These are phyloP conservation scores for Todiramphus chloris DNA, from an alignment of 2,113 vertebrate species.

Conservation along the genomic window DNA sequence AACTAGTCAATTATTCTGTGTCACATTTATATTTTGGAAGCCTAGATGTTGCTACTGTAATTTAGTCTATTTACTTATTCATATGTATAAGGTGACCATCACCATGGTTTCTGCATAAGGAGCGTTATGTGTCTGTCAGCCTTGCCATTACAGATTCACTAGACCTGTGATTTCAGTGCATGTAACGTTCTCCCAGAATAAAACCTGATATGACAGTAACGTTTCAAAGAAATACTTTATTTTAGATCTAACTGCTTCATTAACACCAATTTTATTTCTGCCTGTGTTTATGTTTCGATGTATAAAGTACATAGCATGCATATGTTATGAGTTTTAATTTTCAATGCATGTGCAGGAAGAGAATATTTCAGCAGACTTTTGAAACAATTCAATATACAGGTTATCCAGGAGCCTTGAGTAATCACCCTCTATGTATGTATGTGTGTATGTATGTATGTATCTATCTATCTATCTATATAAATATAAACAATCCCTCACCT, in stretches of 20 bases:
- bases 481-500: neutral
- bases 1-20: neutral
- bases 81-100: slow-evolving; percentile 20
- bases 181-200: neutral
- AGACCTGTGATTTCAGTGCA: slow-evolving; percentile 9
- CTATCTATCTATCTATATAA: neutral
- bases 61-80: neutral
- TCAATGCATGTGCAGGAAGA: neutral
- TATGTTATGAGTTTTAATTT: neutral
- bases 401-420: neutral
- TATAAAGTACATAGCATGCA: neutral
- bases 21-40: neutral
- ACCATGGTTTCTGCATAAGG: neutral
- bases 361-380: slow-evolving; percentile 24
- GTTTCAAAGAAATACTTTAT: neutral
- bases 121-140: neutral
- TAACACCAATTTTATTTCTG: neutral
- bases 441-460: neutral
- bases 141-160: neutral
- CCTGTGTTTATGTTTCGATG: neutral
- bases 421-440: neutral
- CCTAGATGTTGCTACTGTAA: neutral
- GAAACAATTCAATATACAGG: neutral
- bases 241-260: neutral
- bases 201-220: neutral